Base-by-base conservation (phyloP, 2,888 invertebrate species). In the Cosmia trapezina region DNA sequence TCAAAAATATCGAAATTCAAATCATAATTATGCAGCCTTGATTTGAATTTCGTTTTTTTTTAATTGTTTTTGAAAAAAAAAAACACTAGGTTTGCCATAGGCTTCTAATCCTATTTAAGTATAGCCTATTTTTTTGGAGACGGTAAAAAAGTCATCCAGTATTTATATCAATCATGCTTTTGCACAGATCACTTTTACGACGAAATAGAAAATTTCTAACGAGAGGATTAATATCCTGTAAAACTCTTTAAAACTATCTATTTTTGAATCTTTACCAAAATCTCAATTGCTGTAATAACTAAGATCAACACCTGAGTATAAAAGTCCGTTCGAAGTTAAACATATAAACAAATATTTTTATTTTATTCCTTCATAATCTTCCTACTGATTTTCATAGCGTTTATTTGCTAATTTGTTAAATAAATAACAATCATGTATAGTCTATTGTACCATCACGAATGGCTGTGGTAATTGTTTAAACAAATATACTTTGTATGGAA, bases 391-490 rank as follows among this genome's bases (percentile, higher is more conserved):
- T 54, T 65, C 14, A 12, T 59, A 14, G 6, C 19, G 11, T 64
- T 67, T 72, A 11, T 37, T 8, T 60, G 78, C 0, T 66, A 67
- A 85, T 59, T 41, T 19, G 5, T 45, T 53, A 22, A 33, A 76
- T 59, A 83, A 76, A 84, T 33, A 65, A 43, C 11, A 22, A 76
- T 81, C 61, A 81, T 76, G 11, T 41, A 22, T 43, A n/a, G 51
- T 73, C 33, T 79, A 84, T 84, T 86, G 28, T 78, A 51, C 12
- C 17, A 47, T 84, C 84, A 84, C 84, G 84, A 84, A 70, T 59
- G 17, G 51, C 4, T 2, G 1, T 60, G 73, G 2, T 63, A 78
- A 84, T 81, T 54, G 17, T 47, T 51, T 51, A 8, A 22, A 56
- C 61, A 81, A 84, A 84, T 61, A 60, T 51, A 37, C 11, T 49